A percentile compares a stretch with the other conserved stretches of the same genome.
Conservation (phyloP, 2,113 vertebrate species). For the Reinhardtius hippoglossoides region DNA sequence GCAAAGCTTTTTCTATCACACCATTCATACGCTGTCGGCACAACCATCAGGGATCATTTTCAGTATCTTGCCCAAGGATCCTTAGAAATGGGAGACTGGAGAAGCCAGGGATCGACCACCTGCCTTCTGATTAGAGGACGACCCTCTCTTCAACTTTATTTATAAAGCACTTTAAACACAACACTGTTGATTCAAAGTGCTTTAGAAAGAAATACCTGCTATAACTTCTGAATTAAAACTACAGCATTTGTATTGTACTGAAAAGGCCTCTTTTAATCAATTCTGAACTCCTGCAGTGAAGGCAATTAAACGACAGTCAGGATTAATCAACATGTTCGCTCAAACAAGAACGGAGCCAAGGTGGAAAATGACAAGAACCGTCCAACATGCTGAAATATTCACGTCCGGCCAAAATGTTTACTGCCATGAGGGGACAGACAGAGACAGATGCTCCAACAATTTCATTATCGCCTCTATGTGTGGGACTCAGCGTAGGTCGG, state of each 20-base stretch:
- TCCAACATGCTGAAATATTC: not conserved
- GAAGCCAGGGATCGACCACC: too few species aligned
- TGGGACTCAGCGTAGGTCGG: conserved; percentile 38
- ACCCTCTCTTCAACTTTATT: too few species aligned
- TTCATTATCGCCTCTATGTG: conserved; percentile 74
- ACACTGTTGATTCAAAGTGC: too few species aligned
- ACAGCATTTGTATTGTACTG: not conserved
- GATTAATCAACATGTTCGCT: not conserved
- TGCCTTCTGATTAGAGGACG: too few species aligned
- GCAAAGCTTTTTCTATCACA: too few species aligned
- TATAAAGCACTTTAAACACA: too few species aligned
- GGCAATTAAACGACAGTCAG: not conserved
- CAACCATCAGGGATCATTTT: too few species aligned
- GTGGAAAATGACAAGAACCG: not conserved
- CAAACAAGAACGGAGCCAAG: not conserved
- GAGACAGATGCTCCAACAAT: conserved; percentile 60
- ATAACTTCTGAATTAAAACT: not conserved
- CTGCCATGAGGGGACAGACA: not conserved
- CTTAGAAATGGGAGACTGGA: too few species aligned
- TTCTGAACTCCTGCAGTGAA: not conserved
- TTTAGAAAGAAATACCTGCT: too few species aligned
- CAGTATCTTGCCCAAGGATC: too few species aligned
- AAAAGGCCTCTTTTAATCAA: not conserved
- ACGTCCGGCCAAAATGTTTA: not conserved
- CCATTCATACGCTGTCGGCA: too few species aligned